Evolutionary conservation across 2,113 vertebrate species (phyloP).

Genomic region (Bucco capensis): DNA sequence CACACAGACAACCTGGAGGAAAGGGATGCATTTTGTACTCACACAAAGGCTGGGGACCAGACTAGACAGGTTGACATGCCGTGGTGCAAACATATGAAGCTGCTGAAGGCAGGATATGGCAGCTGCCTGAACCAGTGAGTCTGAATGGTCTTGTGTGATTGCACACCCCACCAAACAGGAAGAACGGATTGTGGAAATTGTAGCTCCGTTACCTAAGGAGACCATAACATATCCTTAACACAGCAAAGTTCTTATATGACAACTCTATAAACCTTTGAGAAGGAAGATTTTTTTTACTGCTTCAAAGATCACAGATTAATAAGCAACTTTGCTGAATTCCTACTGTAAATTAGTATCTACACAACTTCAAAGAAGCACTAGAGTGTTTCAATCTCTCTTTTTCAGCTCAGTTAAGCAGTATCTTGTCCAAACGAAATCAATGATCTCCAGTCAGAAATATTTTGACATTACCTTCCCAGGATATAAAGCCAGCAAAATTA

Average conservation of each 20-base stretch:
- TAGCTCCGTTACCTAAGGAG: conserved; percentile 86
- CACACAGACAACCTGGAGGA: not conserved
- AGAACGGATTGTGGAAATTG: conserved; percentile 95
- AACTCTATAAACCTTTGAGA: not conserved
- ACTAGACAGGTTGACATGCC: conserved; percentile 96
- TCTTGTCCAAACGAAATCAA: not conserved
- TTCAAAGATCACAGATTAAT: not conserved
- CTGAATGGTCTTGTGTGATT: conserved; percentile 98
- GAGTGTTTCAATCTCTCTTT: not conserved
- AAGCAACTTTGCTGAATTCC: not conserved
- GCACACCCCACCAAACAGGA: conserved; percentile 97
- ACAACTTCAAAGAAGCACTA: not conserved
- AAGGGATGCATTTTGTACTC: conserved; percentile 58
- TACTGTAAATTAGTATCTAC: not conserved
- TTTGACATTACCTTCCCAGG: not conserved
- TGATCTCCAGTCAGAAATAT: not conserved
- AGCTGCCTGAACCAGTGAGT: conserved; percentile 94
- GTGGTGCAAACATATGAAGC: conserved; percentile 97
- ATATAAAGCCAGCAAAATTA: not conserved
- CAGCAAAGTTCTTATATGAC: not conserved
- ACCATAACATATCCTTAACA: not conserved
- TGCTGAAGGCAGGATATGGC: conserved; percentile 98
- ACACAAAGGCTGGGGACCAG: conserved; percentile 95
- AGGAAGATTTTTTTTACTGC: not conserved
- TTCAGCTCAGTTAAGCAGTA: not conserved